phyloP scores from a whole-genome alignment of 2,113 vertebrate genomes.

The Tinamus guttatus region DNA sequence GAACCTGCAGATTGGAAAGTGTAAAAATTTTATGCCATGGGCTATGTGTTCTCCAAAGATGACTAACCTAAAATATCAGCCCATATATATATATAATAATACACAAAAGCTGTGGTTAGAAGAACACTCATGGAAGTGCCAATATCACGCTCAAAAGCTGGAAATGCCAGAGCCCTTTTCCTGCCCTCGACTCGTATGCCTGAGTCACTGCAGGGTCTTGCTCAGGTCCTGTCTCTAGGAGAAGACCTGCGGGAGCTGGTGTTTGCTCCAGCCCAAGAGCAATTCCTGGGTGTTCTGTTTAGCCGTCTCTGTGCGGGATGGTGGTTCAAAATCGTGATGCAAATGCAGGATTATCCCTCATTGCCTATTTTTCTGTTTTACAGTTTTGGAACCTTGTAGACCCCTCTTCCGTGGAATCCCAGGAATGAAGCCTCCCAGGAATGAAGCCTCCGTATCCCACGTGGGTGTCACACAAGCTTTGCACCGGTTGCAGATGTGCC shows the following conservation, averaged over 20 bases:
- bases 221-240: not conserved
- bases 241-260: not conserved
- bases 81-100: fast-evolving
- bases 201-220: not conserved
- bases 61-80: not conserved
- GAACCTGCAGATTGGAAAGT: not conserved
- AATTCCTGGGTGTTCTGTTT: not conserved
- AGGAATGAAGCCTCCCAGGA: too few species aligned
- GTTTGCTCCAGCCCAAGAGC: not conserved
- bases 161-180: not conserved
- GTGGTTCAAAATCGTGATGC: not conserved
- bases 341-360: not conserved
- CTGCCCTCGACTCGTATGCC: not conserved
- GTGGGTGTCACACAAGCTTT: fast-evolving
- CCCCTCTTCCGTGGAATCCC: fast-evolving
- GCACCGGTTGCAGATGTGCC: not conserved
- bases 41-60: not conserved
- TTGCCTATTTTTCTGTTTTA: not conserved
- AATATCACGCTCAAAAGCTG: not conserved
- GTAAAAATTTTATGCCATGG: not conserved
- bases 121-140: not conserved
- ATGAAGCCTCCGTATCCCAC: not conserved
- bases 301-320: not conserved
- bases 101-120: not conserved
- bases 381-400: fast-evolving